Conservation (phyloP, 2,797 vertebrate genomes). For the Crocodylus rhombifer region DNA sequence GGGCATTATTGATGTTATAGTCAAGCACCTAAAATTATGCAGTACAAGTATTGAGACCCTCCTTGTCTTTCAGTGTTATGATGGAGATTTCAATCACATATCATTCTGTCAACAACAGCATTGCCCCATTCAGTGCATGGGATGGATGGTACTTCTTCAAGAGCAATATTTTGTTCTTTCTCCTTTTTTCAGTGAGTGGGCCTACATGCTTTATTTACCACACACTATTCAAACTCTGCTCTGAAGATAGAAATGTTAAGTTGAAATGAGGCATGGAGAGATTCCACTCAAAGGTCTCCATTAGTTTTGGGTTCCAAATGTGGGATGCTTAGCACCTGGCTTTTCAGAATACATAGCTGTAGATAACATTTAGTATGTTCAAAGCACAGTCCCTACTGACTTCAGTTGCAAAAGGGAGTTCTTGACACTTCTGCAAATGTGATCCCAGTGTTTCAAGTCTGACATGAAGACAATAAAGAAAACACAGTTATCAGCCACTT, state of each 20-base stretch:
- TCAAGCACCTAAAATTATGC: neutral
- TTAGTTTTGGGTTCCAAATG: slow-evolving; percentile 3
- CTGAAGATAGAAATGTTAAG: slow-evolving; percentile 28
- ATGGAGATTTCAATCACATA: too few relatives aligned
- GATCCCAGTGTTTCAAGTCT: slow-evolving; percentile 27
- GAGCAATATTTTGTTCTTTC: too few relatives aligned
- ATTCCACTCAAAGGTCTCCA: slow-evolving; percentile 20
- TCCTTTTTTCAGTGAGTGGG: too few relatives aligned
- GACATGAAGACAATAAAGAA: slow-evolving; percentile 42
- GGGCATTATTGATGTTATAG: slow-evolving; percentile 43
- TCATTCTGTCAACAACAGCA: too few relatives aligned
- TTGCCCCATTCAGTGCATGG: too few relatives aligned
- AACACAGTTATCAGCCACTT: slow-evolving; percentile 8
- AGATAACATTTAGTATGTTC: neutral
- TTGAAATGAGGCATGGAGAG: neutral
- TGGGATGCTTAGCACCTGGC: slow-evolving; percentile 21
- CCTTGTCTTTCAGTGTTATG: too few relatives aligned
- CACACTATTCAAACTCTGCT: rapidly evolving
- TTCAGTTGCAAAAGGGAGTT: slow-evolving; percentile 32
- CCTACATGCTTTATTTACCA: too few relatives aligned
- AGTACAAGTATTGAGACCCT: neutral
- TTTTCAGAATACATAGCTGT: slow-evolving; percentile 37
- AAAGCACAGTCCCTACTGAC: slow-evolving; percentile 38
- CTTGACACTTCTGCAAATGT: slow-evolving; percentile 28
- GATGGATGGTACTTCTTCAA: too few relatives aligned